These are phyloP conservation scores for Anguilla pacifica DNA, from an alignment of 2,797 vertebrate species.

Conservation along the genomic window DNA sequence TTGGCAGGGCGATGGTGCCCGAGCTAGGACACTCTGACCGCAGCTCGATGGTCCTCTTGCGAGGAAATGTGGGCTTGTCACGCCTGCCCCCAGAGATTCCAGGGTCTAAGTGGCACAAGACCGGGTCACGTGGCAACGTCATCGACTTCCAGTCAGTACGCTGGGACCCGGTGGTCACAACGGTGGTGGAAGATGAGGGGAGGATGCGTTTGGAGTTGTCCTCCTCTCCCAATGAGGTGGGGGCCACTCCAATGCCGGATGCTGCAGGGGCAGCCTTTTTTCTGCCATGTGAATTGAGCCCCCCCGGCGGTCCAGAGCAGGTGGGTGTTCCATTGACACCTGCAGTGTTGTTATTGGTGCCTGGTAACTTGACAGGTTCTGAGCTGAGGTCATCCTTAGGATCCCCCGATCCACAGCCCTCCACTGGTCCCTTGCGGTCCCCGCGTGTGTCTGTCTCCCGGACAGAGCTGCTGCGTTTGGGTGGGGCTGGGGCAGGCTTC, in stretches of 20 bases:
- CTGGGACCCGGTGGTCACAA: slow-evolving; percentile 75
- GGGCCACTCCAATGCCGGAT: slow-evolving; percentile 58
- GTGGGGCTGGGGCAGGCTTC: slow-evolving; percentile 88
- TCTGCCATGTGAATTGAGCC: slow-evolving; percentile 79
- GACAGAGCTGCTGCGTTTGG: slow-evolving; percentile 95
- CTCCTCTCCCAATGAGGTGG: slow-evolving; percentile 76
- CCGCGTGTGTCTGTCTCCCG: slow-evolving; percentile 79
- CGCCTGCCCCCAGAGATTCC: slow-evolving; percentile 79
- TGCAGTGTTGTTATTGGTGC: slow-evolving; percentile 70
- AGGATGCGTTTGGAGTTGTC: slow-evolving; percentile 89
- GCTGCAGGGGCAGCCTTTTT: slow-evolving; percentile 81
- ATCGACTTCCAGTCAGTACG: slow-evolving; percentile 87
- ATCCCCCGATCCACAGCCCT: slow-evolving; percentile 61
- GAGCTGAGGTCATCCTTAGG: slow-evolving; percentile 76
- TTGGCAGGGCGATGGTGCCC: slow-evolving; percentile 85
- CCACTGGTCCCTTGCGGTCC: slow-evolving; percentile 64
- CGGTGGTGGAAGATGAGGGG: slow-evolving; percentile 84
- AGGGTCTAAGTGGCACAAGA: slow-evolving; percentile 86
- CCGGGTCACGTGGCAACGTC: slow-evolving; percentile 88
- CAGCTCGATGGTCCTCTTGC: slow-evolving; percentile 82
- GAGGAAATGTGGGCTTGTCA: slow-evolving; percentile 86
- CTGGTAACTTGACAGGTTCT: slow-evolving; percentile 74
- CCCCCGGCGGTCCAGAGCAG: slow-evolving; percentile 67
- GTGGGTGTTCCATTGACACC: slow-evolving; percentile 79
- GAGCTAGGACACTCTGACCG: slow-evolving; percentile 74